Evolutionary conservation across 2,113 vertebrate genomes (phyloP).

Genomic region (Oryctolagus cuniculus): DNA sequence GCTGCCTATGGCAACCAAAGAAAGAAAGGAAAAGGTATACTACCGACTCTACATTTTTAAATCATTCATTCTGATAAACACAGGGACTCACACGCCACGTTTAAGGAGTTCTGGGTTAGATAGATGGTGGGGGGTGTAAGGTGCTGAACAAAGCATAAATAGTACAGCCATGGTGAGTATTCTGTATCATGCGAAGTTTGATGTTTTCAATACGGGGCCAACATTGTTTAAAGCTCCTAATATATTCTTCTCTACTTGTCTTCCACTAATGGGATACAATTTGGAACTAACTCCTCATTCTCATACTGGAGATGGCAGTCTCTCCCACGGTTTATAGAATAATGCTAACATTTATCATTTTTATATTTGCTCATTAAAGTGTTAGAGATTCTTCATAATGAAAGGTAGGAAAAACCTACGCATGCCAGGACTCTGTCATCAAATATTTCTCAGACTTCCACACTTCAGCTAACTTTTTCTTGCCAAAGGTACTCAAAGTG

Average conservation of each 20-base stretch:
- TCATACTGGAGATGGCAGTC: conserved; percentile 56
- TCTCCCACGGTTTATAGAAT: conserved; percentile 59
- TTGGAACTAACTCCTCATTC: conserved; percentile 53
- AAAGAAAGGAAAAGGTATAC: background rate
- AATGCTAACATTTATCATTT: conserved; percentile 78
- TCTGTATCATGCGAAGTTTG: background rate
- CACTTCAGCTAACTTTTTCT: conserved; percentile 55
- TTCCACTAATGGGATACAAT: conserved; percentile 63
- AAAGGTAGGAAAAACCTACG: conserved; percentile 64
- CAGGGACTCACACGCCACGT: background rate
- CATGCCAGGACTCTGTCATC: conserved; percentile 74
- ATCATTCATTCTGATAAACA: background rate
- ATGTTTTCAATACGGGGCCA: conserved; percentile 31
- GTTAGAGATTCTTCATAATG: conserved; percentile 60
- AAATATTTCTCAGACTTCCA: conserved; percentile 67
- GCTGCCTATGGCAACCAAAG: background rate
- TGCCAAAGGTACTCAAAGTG: conserved; percentile 59
- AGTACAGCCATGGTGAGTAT: background rate
- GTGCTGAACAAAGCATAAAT: background rate
- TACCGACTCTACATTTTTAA: background rate
- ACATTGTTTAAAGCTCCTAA: conserved; percentile 35
- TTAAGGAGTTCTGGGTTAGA: background rate
- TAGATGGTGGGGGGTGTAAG: rapidly evolving
- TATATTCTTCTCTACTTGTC: conserved; percentile 44
- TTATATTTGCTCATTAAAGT: conserved; percentile 81